A percentile compares a stretch with the other conserved stretches of the same genome.
Evolutionary conservation across 2,888 invertebrate genomes (phyloP).

Genomic region (Archips xylosteana): DNA sequence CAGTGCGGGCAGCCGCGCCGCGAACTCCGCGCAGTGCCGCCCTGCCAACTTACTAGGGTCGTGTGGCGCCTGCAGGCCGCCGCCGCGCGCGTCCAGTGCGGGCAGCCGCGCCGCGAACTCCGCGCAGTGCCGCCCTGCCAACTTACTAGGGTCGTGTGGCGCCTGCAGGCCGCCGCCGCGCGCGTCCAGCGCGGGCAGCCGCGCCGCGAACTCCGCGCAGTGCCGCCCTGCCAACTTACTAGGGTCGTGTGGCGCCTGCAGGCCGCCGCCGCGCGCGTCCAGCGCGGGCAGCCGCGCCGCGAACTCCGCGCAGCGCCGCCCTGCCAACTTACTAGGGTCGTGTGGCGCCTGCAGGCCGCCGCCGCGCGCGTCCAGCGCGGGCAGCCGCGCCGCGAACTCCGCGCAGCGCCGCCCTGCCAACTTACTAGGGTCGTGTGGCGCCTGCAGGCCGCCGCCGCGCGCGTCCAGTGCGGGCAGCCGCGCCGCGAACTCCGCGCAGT

Average conservation of each 20-base stretch:
- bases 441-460: constrained; percentile 89
- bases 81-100: constrained; percentile 87
- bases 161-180: constrained; percentile 90
- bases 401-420: constrained; percentile 88
- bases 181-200: constrained; percentile 87
- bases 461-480: constrained; percentile 87
- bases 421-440: no score
- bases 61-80: constrained; percentile 91
- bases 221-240: constrained; percentile 87
- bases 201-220: constrained; percentile 87
- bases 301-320: constrained; percentile 87
- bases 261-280: constrained; percentile 88
- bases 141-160: no score
- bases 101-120: constrained; percentile 87
- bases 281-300: constrained; percentile 86
- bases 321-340: no score
- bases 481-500: constrained; percentile 87
- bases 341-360: constrained; percentile 90
- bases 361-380: constrained; percentile 88
- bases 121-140: constrained; percentile 87
- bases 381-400: constrained; percentile 86
- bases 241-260: constrained; percentile 92
- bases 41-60: constrained; percentile 89
- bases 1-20: constrained; percentile 85
- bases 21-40: constrained; percentile 87